These are phyloP conservation scores for Catharus bicknelli DNA, from an alignment of 2,113 vertebrate species.

Conservation along the genomic window DNA sequence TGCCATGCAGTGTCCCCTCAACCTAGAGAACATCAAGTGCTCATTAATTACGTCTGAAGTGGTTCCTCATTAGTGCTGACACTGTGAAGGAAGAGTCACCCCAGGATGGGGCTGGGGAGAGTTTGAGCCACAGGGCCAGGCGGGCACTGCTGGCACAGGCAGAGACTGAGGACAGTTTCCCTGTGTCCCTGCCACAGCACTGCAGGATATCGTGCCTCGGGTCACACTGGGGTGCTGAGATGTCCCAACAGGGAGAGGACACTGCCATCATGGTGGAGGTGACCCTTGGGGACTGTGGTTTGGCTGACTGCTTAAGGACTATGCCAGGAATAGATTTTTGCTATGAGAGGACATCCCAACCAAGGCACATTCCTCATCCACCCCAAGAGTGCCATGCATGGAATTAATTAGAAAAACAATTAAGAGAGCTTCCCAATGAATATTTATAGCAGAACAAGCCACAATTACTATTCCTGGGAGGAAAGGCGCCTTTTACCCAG, in stretches of 20 bases:
- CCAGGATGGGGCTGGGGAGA: background rate
- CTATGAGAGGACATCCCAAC: accelerated
- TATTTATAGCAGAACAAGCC: conserved; percentile 39
- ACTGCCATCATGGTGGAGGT: background rate
- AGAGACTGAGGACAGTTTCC: background rate
- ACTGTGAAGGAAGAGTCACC: background rate
- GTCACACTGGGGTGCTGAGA: background rate
- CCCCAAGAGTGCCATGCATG: background rate
- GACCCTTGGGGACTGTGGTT: background rate
- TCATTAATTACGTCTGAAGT: conserved; percentile 52
- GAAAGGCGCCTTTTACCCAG: background rate
- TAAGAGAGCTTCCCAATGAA: conserved; percentile 40
- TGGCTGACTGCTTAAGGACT: background rate
- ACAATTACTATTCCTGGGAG: conserved; percentile 17
- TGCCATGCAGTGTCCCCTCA: background rate
- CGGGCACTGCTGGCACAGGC: background rate
- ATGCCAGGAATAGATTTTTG: background rate
- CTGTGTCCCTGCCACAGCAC: background rate
- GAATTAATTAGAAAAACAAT: conserved; percentile 61
- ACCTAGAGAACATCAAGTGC: conserved; percentile 39
- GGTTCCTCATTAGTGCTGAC: conserved; percentile 8
- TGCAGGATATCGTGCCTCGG: background rate
- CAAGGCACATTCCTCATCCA: background rate
- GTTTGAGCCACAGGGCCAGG: background rate
- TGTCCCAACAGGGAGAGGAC: background rate